Base-by-base conservation (phyloP, 2,113 vertebrate species). In the Melanotaenia duboulayi region DNA sequence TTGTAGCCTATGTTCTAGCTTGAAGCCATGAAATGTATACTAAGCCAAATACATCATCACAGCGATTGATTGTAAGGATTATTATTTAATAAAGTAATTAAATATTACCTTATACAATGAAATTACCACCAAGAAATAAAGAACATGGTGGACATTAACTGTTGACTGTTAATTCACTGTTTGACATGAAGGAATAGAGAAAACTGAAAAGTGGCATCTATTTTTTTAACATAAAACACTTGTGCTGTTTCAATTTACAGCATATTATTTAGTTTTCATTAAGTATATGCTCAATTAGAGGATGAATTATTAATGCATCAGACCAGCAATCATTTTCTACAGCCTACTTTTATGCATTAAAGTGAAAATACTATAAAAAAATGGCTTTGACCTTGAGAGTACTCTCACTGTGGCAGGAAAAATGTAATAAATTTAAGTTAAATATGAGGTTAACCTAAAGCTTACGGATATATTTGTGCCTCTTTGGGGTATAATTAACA, bases 31-130 rank as follows among this genome's bases (percentile, higher is more conserved):
- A 51, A 50, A 54, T 82, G 42, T 56, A 11, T 52, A 73, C 28
- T 71, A 70, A 70, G 49, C 51, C 19, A 71, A 71, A 69, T 59
- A 48, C 62, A 24, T 67, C 65, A 78, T 71, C 59, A 72, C 10
- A 32, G 17, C 74, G 10, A 32, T 22, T 70, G 51, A 75, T 63
- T 37, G 63, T 42, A 14, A 44, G 20, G 42, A 58, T 76, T 16
- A 74, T 67, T 62, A 61, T 78, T 87, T 80, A 40, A 73, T 75
- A 54, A 68, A 66, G 37, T 19, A 39, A 55, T n/a, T n/a, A 82
- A 39, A 77, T 11, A 35, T 61, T 8, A 66, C 28, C 76, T 72
- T 65, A 64, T 67, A 37, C n/a, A 22, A 68, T 35, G 8, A 60
- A 71, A 54, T 64, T 23, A 61, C 23, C 80, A 51, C 37, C 59